These are phyloP conservation scores for Yponomeuta cagnagella DNA, from an alignment of 2,888 invertebrate species.

Conservation along the genomic window DNA sequence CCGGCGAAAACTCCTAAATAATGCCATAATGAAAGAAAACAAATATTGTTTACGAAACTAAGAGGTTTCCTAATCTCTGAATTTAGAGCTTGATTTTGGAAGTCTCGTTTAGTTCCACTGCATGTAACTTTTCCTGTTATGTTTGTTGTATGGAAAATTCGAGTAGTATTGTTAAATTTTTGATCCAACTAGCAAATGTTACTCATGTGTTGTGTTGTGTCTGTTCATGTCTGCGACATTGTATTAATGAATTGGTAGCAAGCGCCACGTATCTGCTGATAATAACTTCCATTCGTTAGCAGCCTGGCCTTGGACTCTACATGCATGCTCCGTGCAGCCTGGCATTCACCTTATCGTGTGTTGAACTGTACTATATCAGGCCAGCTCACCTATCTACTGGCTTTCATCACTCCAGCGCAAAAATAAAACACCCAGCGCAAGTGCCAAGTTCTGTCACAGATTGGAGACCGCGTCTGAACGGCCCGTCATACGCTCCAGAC, in stretches of 20 bases:
- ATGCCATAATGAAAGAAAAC: too few relatives aligned
- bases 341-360: slow-evolving; percentile 69
- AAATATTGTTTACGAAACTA: too few relatives aligned
- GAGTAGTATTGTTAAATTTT: too few relatives aligned
- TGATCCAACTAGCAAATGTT: not conserved
- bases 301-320: slow-evolving; percentile 56
- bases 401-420: slow-evolving; percentile 6
- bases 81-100: too few relatives aligned
- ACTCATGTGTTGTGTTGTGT: slow-evolving; percentile 1
- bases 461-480: not conserved
- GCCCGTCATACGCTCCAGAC: not conserved
- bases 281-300: slow-evolving; percentile 3
- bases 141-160: too few relatives aligned
- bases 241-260: slow-evolving; percentile 6
- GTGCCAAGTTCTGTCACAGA: slow-evolving; percentile 8
- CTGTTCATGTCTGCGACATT: not conserved
- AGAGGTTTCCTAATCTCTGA: too few relatives aligned
- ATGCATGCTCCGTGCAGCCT: slow-evolving; percentile 37
- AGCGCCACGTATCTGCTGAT: not conserved
- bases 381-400: slow-evolving; percentile 9
- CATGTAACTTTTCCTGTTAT: too few relatives aligned
- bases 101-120: too few relatives aligned
- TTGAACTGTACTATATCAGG: slow-evolving; percentile 52
- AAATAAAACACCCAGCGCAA: slow-evolving; percentile 11
- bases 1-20: not conserved